A percentile compares a stretch with the other conserved stretches of the same genome.
Conservation (phyloP, 1,140 invertebrate genomes). For the Aphelenchoides fujianensis region DNA sequence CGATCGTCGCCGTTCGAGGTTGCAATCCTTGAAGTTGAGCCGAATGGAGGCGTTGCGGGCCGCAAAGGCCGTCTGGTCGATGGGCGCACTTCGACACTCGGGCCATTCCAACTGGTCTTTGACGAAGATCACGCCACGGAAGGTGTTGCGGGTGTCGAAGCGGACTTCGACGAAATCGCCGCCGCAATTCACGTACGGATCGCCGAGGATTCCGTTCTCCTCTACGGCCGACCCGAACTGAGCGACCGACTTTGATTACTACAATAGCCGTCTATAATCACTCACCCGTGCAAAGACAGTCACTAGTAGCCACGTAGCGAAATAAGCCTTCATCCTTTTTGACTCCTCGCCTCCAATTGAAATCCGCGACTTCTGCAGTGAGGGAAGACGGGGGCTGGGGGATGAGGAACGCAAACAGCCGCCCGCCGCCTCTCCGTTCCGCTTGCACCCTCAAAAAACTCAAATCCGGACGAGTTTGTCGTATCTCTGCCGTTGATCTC, state of each 20-base stretch:
- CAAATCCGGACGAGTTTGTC: neutral
- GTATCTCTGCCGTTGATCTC: neutral
- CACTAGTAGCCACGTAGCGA: too few relatives aligned
- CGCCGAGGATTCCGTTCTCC: conserved; percentile 55
- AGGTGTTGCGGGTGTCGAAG: conserved; percentile 57
- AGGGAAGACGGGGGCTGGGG: too few relatives aligned
- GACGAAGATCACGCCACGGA: conserved; percentile 57
- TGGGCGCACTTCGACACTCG: conserved; percentile 50
- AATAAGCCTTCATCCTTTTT: too few relatives aligned
- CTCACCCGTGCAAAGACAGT: too few relatives aligned
- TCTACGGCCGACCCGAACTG: conserved; percentile 16
- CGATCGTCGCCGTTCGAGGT: conserved; percentile 48
- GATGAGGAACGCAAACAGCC: too few relatives aligned
- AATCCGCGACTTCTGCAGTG: too few relatives aligned
- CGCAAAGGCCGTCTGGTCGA: conserved; percentile 33
- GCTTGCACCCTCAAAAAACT: too few relatives aligned
- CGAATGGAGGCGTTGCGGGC: conserved; percentile 50
- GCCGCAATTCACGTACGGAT: conserved; percentile 59
- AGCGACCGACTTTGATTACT: too few relatives aligned
- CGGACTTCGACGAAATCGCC: conserved; percentile 56
- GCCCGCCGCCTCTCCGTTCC: too few relatives aligned
- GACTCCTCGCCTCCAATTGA: too few relatives aligned
- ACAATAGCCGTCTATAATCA: too few relatives aligned
- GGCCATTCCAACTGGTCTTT: conserved; percentile 55
- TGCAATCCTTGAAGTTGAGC: conserved; percentile 54